Evolutionary conservation across 2,113 vertebrate species (phyloP).

Genomic region (Acanthisitta chloris): DNA sequence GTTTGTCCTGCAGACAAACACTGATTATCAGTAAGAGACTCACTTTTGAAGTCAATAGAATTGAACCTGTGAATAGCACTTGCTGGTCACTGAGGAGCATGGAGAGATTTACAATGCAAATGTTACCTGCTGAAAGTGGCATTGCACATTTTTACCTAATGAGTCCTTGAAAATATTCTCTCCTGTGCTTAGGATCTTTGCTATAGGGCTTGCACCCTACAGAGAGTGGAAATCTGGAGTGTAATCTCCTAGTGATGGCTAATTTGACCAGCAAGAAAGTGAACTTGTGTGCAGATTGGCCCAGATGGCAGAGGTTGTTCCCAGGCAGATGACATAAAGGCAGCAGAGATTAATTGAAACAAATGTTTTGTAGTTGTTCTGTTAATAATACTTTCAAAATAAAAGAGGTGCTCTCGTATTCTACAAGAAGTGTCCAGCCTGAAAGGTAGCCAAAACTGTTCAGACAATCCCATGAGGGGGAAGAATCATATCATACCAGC

Average conservation of each 20-base stretch:
- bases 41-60: conserved; percentile 27
- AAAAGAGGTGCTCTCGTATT: neutral
- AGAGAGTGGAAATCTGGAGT: neutral
- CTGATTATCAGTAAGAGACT: conserved; percentile 31
- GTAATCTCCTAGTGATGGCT: neutral
- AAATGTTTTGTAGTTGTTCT: neutral
- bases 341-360: neutral
- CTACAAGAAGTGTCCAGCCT: neutral
- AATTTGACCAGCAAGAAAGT: neutral
- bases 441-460: neutral
- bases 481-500: neutral
- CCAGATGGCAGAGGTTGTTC: neutral
- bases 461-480: neutral
- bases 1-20: conserved; percentile 31
- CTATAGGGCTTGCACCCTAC: neutral
- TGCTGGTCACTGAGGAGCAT: neutral
- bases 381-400: neutral
- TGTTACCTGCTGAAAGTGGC: neutral
- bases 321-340: neutral
- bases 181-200: neutral
- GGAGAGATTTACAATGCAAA: neutral
- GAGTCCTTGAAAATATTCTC: neutral
- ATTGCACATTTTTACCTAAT: neutral
- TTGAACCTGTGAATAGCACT: conserved; percentile 11
- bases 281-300: neutral